Percentiles rank a stretch among this genome's conserved stretches.
These are phyloP conservation scores for Drosophila sordidula DNA, from an alignment of 2,888 invertebrate species.

Conservation along the genomic window DNA sequence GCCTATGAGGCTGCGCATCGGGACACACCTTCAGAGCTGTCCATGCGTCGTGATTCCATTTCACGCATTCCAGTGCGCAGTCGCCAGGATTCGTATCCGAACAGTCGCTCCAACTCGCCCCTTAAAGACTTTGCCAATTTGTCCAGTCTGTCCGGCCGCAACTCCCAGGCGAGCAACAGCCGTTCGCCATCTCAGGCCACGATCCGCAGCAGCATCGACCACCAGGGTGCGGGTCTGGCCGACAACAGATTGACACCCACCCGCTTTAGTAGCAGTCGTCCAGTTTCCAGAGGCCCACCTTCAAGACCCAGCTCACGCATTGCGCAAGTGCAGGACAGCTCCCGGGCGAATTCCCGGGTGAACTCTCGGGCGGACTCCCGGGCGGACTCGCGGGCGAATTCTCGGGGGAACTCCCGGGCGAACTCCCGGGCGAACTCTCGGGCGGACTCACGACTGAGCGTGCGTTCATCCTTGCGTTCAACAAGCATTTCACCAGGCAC, in stretches of 20 bases:
- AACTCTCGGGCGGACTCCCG: conserved; percentile 38
- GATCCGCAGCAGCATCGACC: conserved; percentile 42
- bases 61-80: conserved; percentile 83
- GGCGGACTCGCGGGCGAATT: conserved; percentile 70
- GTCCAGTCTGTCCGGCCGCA: conserved; percentile 63
- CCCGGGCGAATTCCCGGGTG: conserved; percentile 38
- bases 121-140: conserved; percentile 66
- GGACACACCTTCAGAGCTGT: conserved; percentile 63
- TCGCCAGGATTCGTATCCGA: conserved; percentile 56
- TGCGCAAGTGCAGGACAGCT: conserved; percentile 65
- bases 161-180: conserved; percentile 69
- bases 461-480: conserved; percentile 67
- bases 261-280: conserved; percentile 61
- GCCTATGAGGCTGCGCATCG: conserved; percentile 58
- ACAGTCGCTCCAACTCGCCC: conserved; percentile 73
- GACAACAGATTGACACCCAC: conserved; percentile 56
- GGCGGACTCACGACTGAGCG: conserved; percentile 74
- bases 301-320: conserved; percentile 72
- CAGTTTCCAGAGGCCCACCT: conserved; percentile 69
- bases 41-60: conserved; percentile 76
- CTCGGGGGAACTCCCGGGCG: conserved; percentile 38
- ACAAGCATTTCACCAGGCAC: conserved; percentile 66
- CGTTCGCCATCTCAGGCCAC: conserved; percentile 74
- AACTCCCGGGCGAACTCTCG: conserved; percentile 66
- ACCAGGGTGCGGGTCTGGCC: conserved; percentile 29